phyloP scores from a whole-genome alignment of 1,140 invertebrate genomes.

The Dinoponera quadriceps region DNA sequence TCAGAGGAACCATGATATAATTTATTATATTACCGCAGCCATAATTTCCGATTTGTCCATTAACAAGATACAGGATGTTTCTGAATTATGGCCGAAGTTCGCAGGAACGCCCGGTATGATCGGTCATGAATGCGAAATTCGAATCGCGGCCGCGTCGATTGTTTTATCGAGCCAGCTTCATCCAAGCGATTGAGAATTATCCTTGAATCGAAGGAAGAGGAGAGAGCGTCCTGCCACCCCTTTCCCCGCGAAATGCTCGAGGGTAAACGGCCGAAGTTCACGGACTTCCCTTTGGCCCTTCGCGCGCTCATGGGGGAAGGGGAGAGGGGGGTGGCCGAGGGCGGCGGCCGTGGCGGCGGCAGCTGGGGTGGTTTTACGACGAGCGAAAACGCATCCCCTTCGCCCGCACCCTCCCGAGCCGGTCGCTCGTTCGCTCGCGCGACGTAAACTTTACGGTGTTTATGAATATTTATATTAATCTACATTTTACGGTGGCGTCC shows the following conservation, averaged over 20 bases:
- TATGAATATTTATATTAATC: slow-evolving; percentile 85
- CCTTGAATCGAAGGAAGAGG: slow-evolving; percentile 18
- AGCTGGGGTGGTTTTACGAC: slow-evolving; percentile 78
- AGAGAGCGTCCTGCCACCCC: neutral
- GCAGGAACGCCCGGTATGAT: neutral
- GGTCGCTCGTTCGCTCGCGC: slow-evolving; percentile 61
- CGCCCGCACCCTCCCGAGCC: slow-evolving; percentile 30
- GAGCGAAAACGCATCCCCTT: slow-evolving; percentile 74
- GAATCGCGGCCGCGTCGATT: neutral
- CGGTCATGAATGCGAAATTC: slow-evolving; percentile 6
- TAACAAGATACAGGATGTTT: neutral
- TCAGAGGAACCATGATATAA: neutral
- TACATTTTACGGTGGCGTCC: slow-evolving; percentile 80
- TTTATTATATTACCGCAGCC: slow-evolving; percentile 25
- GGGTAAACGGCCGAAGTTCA: slow-evolving; percentile 45
- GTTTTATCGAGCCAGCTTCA: slow-evolving; percentile 19
- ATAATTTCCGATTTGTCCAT: neutral
- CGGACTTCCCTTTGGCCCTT: slow-evolving; percentile 26
- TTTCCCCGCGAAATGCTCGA: slow-evolving; percentile 53
- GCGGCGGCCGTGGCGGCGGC: slow-evolving; percentile 41
- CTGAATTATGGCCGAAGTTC: neutral
- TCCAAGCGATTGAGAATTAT: slow-evolving; percentile 38
- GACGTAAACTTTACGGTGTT: slow-evolving; percentile 83
- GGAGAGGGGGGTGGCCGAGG: neutral
- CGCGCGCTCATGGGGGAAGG: slow-evolving; percentile 5